Conservation (phyloP, 2,888 invertebrate genomes). For the Chymomyza procnemis region DNA sequence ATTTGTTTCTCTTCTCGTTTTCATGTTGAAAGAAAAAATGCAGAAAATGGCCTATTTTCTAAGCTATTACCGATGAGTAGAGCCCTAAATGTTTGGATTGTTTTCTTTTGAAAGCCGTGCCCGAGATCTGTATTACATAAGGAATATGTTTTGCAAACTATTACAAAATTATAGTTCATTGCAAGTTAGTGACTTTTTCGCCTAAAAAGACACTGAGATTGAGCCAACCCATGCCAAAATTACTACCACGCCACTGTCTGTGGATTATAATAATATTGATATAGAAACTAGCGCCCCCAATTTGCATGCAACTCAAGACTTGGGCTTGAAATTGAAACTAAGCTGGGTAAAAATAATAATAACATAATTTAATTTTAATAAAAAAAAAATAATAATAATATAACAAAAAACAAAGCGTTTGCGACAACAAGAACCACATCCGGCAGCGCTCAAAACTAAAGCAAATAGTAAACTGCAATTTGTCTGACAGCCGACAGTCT, state of each 20-base stretch:
- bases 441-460: slow-evolving; percentile 53
- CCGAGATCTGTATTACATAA: too few species aligned
- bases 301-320: slow-evolving; percentile 27
- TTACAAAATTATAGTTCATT: too few species aligned
- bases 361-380: slow-evolving; percentile 29
- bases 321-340: background rate
- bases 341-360: slow-evolving; percentile 16
- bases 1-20: too few species aligned
- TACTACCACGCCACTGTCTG: background rate
- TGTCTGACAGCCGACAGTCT: slow-evolving; percentile 32
- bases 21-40: too few species aligned
- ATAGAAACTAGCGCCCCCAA: slow-evolving; percentile 3
- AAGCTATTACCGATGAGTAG: too few species aligned
- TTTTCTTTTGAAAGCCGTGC: too few species aligned
- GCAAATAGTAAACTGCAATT: slow-evolving; percentile 46
- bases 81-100: too few species aligned
- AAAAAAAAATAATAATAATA: slow-evolving; percentile 24
- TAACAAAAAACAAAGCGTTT: slow-evolving; percentile 8
- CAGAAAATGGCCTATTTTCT: too few species aligned
- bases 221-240: slow-evolving; percentile 7
- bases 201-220: too few species aligned
- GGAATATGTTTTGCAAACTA: too few species aligned
- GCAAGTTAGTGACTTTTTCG: too few species aligned
- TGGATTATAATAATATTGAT: background rate
- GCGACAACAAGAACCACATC: slow-evolving; percentile 49